Evolutionary conservation across 2,888 invertebrate genomes (phyloP).

Genomic region (Parascotia fuliginaria): DNA sequence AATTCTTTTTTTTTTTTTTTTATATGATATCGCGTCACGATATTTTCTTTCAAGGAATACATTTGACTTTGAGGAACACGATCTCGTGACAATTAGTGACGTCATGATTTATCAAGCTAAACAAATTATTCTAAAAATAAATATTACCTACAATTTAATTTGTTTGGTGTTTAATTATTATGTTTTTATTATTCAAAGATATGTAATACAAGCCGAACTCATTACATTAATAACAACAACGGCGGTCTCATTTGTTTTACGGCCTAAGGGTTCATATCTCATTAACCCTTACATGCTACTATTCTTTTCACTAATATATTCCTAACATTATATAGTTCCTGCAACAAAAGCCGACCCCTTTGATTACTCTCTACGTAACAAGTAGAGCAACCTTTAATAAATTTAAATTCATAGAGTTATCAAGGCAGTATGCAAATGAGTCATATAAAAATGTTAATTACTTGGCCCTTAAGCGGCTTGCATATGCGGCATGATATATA

Average conservation of each 20-base stretch:
- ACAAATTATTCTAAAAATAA: too few relatives aligned
- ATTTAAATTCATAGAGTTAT: constrained; percentile 68
- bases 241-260: neutral
- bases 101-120: too few relatives aligned
- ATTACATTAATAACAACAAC: neutral
- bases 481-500: constrained; percentile 32
- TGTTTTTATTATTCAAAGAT: too few relatives aligned
- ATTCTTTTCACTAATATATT: neutral
- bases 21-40: too few relatives aligned
- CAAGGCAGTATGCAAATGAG: constrained; percentile 66
- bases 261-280: neutral
- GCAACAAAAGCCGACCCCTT: constrained; percentile 40
- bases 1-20: too few relatives aligned
- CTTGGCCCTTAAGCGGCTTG: constrained; percentile 45
- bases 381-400: constrained; percentile 59
- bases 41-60: too few relatives aligned
- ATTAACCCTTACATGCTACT: neutral
- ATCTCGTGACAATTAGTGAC: too few relatives aligned
- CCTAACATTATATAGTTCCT: constrained; percentile 1
- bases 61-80: too few relatives aligned
- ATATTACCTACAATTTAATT: too few relatives aligned
- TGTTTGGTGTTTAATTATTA: too few relatives aligned
- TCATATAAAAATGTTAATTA: constrained; percentile 70
- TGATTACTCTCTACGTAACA: constrained; percentile 40
- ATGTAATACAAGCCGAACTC: neutral